Conservation (phyloP, 2,888 invertebrate genomes). For the Phymatocera aterrima region DNA sequence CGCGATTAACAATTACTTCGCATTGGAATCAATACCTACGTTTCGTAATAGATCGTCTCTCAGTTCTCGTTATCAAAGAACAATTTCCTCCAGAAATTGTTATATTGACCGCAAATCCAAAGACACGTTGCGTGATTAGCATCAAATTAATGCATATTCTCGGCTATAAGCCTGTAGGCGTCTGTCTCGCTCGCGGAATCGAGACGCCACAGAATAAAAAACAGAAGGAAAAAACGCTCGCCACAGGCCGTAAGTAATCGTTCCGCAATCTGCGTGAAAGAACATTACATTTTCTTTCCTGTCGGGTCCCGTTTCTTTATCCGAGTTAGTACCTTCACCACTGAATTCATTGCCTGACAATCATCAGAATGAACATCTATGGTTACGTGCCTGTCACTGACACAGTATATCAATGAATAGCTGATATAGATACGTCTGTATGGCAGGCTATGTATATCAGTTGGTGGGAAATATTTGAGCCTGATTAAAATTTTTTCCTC, state of each 20-base stretch:
- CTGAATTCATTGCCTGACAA: constrained; percentile 31
- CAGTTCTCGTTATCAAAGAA: background rate
- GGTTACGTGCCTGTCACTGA: constrained; percentile 15
- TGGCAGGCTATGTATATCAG: too few species aligned
- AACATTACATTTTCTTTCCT: constrained; percentile 25
- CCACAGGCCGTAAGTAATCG: constrained; percentile 34
- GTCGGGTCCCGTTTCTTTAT: constrained; percentile 35
- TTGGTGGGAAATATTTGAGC: constrained; percentile 27
- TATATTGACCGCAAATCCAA: constrained; percentile 17
- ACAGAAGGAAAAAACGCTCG: constrained; percentile 10
- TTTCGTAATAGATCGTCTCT: constrained; percentile 25
- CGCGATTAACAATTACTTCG: background rate
- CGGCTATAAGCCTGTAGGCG: constrained; percentile 2
- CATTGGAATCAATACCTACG: background rate
- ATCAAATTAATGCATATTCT: constrained; percentile 39
- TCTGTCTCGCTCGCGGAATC: background rate
- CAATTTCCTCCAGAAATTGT: constrained; percentile 6
- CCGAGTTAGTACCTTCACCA: constrained; percentile 7
- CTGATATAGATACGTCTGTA: constrained; percentile 27
- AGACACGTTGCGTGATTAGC: constrained; percentile 26
- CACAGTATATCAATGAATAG: constrained; percentile 29
- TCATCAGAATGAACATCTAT: constrained; percentile 37
- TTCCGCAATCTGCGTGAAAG: constrained; percentile 24
- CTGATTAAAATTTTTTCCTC: constrained; percentile 22
- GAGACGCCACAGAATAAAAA: background rate